Percentiles rank a stretch among this genome's conserved stretches.
Evolutionary conservation across 2,888 invertebrate genomes (phyloP).

Genomic region (Euproctis similis): DNA sequence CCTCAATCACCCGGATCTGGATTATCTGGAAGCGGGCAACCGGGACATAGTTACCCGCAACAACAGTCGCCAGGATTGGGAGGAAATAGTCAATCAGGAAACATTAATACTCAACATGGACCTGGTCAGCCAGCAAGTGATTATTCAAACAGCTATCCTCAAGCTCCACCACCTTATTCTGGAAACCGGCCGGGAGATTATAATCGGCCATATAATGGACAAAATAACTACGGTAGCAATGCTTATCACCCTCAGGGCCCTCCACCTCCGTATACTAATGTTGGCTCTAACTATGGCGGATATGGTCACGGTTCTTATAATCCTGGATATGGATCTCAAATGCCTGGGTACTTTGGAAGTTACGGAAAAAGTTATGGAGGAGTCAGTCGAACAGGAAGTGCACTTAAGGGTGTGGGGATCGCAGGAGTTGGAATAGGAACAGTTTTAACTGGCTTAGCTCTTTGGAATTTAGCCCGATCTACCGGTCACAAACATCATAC

Average conservation of each 20-base stretch:
- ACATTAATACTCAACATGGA: conserved; percentile 14
- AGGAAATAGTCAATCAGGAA: conserved; percentile 26
- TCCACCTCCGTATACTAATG: conserved; percentile 47
- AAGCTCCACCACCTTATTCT: conserved; percentile 43
- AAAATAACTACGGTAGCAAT: conserved; percentile 37
- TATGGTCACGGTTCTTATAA: conserved; percentile 36
- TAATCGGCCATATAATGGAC: conserved; percentile 19
- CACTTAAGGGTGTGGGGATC: conserved; percentile 58
- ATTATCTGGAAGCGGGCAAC: conserved; percentile 17
- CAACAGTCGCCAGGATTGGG: conserved; percentile 30
- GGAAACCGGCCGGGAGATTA: conserved; percentile 19
- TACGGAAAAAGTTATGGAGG: conserved; percentile 50
- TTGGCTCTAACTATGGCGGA: conserved; percentile 33
- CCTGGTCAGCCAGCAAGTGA: not conserved
- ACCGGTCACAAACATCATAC: conserved; percentile 59
- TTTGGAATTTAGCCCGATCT: conserved; percentile 70
- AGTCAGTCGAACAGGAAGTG: conserved; percentile 47
- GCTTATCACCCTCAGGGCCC: conserved; percentile 50
- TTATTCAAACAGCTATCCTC: conserved; percentile 9
- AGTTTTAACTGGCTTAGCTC: conserved; percentile 62
- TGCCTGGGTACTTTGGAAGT: conserved; percentile 62
- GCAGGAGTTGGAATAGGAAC: conserved; percentile 68
- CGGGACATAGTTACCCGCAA: conserved; percentile 26
- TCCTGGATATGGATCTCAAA: conserved; percentile 44
- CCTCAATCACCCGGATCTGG: conserved; percentile 27